A percentile compares a stretch with the other conserved stretches of the same genome.
These are phyloP conservation scores for Columbina picui DNA, from an alignment of 2,113 vertebrate genomes.

Conservation along the genomic window DNA sequence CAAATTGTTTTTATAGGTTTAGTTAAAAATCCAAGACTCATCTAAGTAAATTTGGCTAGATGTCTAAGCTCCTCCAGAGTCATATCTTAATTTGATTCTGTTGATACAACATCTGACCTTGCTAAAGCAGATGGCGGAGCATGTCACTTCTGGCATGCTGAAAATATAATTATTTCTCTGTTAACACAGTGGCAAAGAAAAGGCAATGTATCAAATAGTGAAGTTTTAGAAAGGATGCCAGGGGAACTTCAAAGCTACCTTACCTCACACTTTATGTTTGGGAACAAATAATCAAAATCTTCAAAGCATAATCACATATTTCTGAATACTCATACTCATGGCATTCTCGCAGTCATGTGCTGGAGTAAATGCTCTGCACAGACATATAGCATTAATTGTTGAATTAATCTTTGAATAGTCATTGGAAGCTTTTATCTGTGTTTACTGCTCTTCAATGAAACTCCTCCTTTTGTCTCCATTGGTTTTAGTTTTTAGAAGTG, in stretches of 20 bases:
- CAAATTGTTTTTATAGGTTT: neutral
- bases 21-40: neutral
- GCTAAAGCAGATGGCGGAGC: neutral
- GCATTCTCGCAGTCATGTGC: neutral
- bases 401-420: neutral
- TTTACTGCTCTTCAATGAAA: neutral
- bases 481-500: neutral
- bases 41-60: conserved; percentile 31
- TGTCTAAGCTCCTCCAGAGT: conserved; percentile 34
- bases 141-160: conserved; percentile 10
- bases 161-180: conserved; percentile 10
- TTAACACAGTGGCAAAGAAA: neutral
- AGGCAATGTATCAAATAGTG: neutral
- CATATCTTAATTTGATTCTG: conserved; percentile 32
- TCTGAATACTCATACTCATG: neutral
- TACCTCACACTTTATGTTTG: neutral
- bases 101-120: conserved; percentile 35
- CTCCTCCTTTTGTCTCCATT: neutral
- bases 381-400: neutral
- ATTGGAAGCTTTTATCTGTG: neutral
- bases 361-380: neutral
- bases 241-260: neutral
- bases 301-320: neutral
- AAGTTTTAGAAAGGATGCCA: neutral
- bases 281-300: neutral